A percentile compares a stretch with the other conserved stretches of the same genome.
phyloP scores from a whole-genome alignment of 2,113 vertebrate genomes.

The Atlantisia rogersi region DNA sequence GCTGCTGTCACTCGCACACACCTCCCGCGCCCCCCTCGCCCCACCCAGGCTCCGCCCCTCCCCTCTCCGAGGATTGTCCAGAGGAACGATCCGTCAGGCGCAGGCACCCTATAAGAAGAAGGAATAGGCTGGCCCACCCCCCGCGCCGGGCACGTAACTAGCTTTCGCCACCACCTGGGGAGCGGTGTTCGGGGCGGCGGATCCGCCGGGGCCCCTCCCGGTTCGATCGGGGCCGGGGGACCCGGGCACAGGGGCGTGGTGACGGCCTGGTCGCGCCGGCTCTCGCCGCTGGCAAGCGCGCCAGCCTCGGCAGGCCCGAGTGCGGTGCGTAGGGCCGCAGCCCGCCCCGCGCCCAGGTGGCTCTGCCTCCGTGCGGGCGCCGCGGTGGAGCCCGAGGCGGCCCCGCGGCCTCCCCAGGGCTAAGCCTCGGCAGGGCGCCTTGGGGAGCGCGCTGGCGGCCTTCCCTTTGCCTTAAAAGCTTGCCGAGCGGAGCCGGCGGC shows the following conservation, averaged over 20 bases:
- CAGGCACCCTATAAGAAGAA: accelerated
- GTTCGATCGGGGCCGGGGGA: accelerated
- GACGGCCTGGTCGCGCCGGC: too few relatives aligned
- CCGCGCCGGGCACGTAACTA: not conserved
- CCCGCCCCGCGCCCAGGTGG: not conserved
- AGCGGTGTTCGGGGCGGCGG: accelerated
- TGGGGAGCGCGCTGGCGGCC: accelerated
- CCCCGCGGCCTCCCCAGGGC: not conserved
- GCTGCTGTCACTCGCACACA: slow-evolving; percentile 14
- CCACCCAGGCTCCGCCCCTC: not conserved
- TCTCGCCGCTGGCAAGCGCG: not conserved
- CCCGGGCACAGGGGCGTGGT: not conserved
- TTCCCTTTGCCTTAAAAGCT: too few relatives aligned
- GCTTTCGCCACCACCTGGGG: accelerated
- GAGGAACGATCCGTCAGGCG: accelerated
- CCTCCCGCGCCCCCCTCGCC: not conserved
- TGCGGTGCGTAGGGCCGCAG: not conserved
- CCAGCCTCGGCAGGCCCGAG: not conserved
- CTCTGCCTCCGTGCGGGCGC: not conserved
- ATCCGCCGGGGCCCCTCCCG: accelerated
- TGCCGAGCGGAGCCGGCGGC: accelerated
- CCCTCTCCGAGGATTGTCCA: not conserved
- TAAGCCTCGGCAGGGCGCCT: too few relatives aligned
- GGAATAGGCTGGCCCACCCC: not conserved
- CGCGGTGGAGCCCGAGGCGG: not conserved